Percentiles rank a stretch among this genome's conserved stretches.
phyloP scores from a whole-genome alignment of 2,113 vertebrate genomes.

The Otolemur garnettii region DNA sequence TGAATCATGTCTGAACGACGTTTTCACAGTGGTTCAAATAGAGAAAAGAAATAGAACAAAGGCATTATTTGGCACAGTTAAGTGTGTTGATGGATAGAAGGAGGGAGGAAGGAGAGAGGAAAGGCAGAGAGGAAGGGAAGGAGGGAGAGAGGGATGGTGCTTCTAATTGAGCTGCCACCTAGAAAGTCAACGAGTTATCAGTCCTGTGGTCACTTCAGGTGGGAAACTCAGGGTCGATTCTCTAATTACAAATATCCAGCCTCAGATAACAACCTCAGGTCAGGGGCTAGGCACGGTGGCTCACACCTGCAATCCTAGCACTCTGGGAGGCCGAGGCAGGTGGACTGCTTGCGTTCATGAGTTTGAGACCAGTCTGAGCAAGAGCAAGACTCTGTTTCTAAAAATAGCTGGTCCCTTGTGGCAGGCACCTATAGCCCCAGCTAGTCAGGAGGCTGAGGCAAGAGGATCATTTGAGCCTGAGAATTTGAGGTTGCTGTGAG shows the following conservation, averaged over 20 bases:
- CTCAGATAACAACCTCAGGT: background rate
- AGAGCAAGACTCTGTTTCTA: too few species aligned
- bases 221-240: background rate
- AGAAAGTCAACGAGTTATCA: background rate
- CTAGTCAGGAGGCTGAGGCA: too few species aligned
- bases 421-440: too few species aligned
- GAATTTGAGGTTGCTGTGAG: too few species aligned
- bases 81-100: background rate
- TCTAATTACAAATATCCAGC: background rate
- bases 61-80: background rate
- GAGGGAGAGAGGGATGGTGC: background rate
- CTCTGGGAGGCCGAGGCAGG: too few species aligned
- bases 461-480: too few species aligned
- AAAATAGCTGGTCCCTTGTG: too few species aligned
- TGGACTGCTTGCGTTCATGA: too few species aligned
- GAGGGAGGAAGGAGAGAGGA: background rate
- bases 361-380: too few species aligned
- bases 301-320: too few species aligned
- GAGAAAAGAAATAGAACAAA: slow-evolving; percentile 24
- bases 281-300: too few species aligned
- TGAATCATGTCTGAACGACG: background rate
- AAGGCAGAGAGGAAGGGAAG: background rate
- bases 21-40: slow-evolving; percentile 40
- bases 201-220: background rate
- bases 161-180: background rate